Evolutionary conservation across 2,888 invertebrate species (phyloP).

Genomic region (Aleiodes leptofemur): DNA sequence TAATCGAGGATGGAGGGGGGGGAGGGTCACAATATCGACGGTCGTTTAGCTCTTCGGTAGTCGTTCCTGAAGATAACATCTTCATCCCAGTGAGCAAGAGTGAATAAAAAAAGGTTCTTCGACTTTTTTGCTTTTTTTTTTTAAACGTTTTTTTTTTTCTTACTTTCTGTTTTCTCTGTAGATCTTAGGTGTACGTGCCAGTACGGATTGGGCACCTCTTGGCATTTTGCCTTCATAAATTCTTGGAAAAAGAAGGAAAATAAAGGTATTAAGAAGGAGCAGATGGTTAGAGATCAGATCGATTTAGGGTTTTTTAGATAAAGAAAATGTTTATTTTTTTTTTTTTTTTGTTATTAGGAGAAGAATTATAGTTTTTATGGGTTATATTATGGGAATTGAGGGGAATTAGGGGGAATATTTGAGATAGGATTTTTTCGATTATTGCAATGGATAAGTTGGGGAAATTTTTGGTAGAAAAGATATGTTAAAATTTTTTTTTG

Average conservation of each 20-base stretch:
- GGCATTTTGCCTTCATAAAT: conserved; percentile 61
- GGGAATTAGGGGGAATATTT: too few species aligned
- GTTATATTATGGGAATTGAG: not conserved
- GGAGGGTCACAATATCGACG: conserved; percentile 43
- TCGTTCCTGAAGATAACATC: conserved; percentile 46
- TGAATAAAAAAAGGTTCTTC: not conserved
- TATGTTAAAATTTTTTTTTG: not conserved
- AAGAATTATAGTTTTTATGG: too few species aligned
- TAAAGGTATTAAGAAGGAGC: conserved; percentile 25
- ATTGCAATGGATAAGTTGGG: not conserved
- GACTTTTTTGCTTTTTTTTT: not conserved
- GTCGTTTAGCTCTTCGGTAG: conserved; percentile 44
- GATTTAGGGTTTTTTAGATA: conserved; percentile 13
- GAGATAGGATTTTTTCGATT: not conserved
- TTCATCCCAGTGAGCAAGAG: conserved; percentile 42
- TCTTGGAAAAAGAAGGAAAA: conserved; percentile 49
- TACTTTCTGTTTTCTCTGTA: conserved; percentile 43
- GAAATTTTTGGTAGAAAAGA: not conserved
- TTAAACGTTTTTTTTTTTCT: not conserved
- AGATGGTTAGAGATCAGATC: conserved; percentile 27
- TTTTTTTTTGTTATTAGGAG: not conserved
- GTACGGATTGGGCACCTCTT: conserved; percentile 43
- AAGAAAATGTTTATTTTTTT: conserved; percentile 16
- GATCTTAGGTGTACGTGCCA: conserved; percentile 38
- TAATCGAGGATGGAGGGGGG: conserved; percentile 29